A percentile compares a stretch with the other conserved stretches of the same genome.
Conservation (phyloP, 2,888 invertebrate genomes). For the Epirrhoe alternata region DNA sequence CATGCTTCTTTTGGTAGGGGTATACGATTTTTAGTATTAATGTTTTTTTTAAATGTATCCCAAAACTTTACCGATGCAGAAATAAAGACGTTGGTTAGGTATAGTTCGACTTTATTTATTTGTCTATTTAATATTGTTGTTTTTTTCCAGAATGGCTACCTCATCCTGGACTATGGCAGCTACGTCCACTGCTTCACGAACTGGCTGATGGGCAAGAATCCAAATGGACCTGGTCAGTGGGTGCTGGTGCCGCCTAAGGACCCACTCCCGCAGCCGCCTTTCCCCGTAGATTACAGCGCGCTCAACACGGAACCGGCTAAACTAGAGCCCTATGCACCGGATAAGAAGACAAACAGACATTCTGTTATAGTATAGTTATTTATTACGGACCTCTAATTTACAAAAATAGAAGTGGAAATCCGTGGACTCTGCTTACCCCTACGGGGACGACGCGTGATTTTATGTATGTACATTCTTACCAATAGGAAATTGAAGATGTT, state of each 20-base stretch:
- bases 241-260: conserved; percentile 87
- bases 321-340: conserved; percentile 88
- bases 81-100: no score
- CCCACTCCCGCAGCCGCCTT: conserved; percentile 84
- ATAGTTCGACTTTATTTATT: no score
- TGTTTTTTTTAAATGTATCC: no score
- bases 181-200: conserved; percentile 90
- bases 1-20: no score
- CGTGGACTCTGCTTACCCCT: no score
- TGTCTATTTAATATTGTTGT: not conserved
- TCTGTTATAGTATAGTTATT: conserved; percentile 86
- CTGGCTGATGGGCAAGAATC: conserved; percentile 90
- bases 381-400: no score
- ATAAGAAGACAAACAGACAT: conserved; percentile 88
- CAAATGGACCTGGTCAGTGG: conserved; percentile 91
- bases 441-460: no score
- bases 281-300: conserved; percentile 91
- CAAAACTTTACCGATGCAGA: no score
- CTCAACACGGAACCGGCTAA: conserved; percentile 89
- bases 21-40: no score
- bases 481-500: no score
- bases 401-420: no score
- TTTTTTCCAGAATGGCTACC: conserved; percentile 87
- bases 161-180: conserved; percentile 87
- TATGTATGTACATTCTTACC: no score